phyloP scores from a whole-genome alignment of 2,888 invertebrate genomes.

The Minunthozetes semirufus region DNA sequence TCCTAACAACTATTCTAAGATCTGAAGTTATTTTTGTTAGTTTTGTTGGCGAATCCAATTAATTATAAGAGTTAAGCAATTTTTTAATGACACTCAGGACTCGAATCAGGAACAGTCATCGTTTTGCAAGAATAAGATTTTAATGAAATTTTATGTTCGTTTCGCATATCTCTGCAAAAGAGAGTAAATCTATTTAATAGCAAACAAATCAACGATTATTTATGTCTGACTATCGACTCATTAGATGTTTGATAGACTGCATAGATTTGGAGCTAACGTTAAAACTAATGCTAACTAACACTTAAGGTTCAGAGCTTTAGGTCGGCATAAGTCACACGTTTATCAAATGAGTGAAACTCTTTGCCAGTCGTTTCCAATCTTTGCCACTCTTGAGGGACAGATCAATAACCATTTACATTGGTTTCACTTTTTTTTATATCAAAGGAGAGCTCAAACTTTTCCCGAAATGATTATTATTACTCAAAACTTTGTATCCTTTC shows the following conservation, averaged over 20 bases:
- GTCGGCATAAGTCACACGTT: constrained; percentile 5
- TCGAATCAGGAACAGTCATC: background rate
- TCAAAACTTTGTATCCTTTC: constrained; percentile 14
- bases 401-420: constrained; percentile 27
- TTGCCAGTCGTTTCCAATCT: background rate
- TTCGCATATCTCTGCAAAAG: background rate
- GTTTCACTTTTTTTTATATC: constrained; percentile 1
- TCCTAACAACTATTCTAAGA: background rate
- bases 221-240: constrained; percentile 21
- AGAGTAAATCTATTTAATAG: background rate
- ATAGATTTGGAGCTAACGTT: constrained; percentile 3
- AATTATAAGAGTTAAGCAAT: background rate
- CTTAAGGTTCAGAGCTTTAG: background rate
- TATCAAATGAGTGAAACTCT: constrained; percentile 2
- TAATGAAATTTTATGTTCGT: background rate
- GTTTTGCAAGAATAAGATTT: background rate
- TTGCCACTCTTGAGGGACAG: constrained; percentile 10
- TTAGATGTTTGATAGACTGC: constrained; percentile 16
- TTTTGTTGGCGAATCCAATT: background rate
- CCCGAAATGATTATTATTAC: constrained; percentile 16
- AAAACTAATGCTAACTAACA: constrained; percentile 13
- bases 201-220: constrained; percentile 15
- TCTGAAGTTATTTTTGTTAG: background rate
- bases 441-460: background rate
- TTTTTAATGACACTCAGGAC: background rate